phyloP scores from a whole-genome alignment of 2,888 invertebrate species.

The Idaea dimidiata region DNA sequence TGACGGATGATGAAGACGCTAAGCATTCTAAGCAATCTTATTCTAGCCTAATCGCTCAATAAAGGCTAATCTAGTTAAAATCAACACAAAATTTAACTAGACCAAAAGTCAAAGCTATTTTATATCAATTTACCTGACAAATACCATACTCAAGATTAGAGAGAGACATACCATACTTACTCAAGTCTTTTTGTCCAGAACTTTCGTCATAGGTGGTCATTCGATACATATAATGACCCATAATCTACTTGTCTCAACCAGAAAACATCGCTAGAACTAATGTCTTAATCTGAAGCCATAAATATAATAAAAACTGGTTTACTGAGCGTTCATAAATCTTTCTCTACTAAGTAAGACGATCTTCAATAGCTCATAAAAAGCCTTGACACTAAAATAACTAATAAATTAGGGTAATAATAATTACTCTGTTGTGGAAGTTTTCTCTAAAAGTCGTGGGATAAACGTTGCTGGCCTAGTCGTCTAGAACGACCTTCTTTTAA shows the following conservation, averaged over 20 bases:
- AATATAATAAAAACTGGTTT: conserved; percentile 49
- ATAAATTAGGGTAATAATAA: neutral
- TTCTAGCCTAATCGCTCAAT: too few species aligned
- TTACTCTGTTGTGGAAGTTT: neutral
- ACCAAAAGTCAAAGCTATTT: neutral
- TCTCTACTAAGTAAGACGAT: neutral
- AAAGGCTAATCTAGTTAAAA: neutral
- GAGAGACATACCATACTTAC: too few species aligned
- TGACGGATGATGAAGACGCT: neutral
- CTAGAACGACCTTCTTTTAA: too few species aligned
- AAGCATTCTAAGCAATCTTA: too few species aligned
- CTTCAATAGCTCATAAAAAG: neutral
- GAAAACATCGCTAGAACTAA: conserved; percentile 54
- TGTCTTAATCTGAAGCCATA: conserved; percentile 68
- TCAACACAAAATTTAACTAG: neutral
- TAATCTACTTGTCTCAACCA: conserved; percentile 72
- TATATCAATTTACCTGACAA: neutral
- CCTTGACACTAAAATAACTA: neutral
- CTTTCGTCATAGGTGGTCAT: conserved; percentile 59
- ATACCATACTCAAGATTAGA: neutral
- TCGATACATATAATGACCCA: conserved; percentile 65
- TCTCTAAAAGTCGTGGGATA: neutral
- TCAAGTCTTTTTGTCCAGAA: neutral
- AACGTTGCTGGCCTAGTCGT: neutral
- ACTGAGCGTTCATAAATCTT: conserved; percentile 36